phyloP scores from a whole-genome alignment of 92 coral and sea anemone genomes.

The Palythoa heliodiscus region DNA sequence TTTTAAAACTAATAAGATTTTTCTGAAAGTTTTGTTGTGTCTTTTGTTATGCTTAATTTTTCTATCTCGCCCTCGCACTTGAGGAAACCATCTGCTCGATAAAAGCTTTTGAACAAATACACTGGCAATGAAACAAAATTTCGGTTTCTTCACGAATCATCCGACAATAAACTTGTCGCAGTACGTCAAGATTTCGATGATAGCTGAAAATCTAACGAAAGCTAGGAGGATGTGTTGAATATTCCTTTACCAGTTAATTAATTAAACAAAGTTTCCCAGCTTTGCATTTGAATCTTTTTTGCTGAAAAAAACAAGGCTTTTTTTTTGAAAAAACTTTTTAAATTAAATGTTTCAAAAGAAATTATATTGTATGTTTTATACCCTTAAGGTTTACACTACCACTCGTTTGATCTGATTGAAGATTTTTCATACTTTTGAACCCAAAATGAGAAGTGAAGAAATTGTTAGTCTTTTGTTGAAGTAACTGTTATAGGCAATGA shows the following conservation, averaged over 20 bases:
- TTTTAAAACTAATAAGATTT: constrained; percentile 14
- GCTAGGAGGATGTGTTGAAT: not conserved
- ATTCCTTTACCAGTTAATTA: constrained; percentile 9
- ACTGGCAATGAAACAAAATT: not conserved
- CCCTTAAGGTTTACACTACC: not conserved
- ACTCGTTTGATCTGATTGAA: not conserved
- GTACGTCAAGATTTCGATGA: not conserved
- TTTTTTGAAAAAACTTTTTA: not conserved
- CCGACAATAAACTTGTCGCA: not conserved
- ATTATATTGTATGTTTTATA: not conserved
- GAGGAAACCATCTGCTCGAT: constrained; percentile 17
- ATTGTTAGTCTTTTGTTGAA: not conserved
- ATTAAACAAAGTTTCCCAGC: not conserved
- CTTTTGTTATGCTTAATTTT: constrained; percentile 25
- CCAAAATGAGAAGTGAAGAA: not conserved
- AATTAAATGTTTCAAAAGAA: not conserved
- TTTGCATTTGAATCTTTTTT: not conserved
- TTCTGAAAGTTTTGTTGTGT: constrained; percentile 23
- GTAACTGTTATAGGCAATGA: constrained; percentile 4
- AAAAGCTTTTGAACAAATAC: not conserved
- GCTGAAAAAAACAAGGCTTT: not conserved
- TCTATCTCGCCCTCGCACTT: constrained; percentile 25
- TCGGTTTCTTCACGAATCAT: not conserved
- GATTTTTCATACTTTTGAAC: not conserved
- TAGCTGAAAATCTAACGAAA: constrained; percentile 13